Evolutionary conservation across 2,888 invertebrate species (phyloP).

Genomic region (Andrena dorsata): DNA sequence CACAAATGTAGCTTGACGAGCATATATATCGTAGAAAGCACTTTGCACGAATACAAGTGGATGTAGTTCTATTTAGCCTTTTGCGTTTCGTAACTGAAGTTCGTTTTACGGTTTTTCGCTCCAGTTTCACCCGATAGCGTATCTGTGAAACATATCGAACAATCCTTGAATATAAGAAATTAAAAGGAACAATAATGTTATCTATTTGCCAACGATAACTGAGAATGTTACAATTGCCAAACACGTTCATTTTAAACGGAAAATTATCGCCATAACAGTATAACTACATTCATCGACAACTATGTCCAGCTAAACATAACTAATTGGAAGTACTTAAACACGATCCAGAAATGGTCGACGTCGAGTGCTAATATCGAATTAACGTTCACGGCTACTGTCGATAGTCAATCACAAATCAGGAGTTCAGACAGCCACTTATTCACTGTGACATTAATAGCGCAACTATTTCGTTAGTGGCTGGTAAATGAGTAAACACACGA

Average conservation of each 20-base stretch:
- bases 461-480: neutral
- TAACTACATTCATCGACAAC: neutral
- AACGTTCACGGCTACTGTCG: neutral
- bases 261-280: neutral
- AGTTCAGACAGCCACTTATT: neutral
- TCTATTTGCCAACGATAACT: conserved; percentile 23
- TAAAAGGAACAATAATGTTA: neutral
- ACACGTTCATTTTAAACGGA: neutral
- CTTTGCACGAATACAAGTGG: neutral
- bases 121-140: conserved; percentile 23
- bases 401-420: neutral
- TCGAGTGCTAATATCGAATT: conserved; percentile 1
- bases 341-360: neutral
- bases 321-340: neutral
- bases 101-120: conserved; percentile 11
- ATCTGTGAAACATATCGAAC: neutral
- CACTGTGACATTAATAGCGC: neutral
- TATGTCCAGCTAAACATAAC: neutral
- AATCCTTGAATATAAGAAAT: conserved; percentile 25
- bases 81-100: conserved; percentile 4
- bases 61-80: neutral
- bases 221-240: neutral
- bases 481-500: neutral
- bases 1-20: neutral
- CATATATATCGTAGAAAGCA: neutral